phyloP scores from a whole-genome alignment of 1,140 invertebrate species.

The Magallana gigas region DNA sequence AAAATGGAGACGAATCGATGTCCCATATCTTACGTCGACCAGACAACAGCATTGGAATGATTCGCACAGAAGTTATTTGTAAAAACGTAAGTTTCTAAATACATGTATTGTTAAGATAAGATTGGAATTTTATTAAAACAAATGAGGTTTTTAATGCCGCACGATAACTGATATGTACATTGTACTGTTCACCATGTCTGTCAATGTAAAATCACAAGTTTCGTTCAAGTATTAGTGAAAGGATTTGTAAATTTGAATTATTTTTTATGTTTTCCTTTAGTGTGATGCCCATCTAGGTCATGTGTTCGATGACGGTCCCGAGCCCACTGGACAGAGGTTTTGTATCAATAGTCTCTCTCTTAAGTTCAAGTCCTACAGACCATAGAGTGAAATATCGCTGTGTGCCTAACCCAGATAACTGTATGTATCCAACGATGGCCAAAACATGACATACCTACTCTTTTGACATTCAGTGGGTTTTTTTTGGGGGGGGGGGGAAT shows the following conservation, averaged over 20 bases:
- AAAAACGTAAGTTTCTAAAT: conserved; percentile 54
- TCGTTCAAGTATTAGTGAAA: no score
- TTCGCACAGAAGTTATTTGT: conserved; percentile 58
- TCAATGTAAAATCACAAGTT: no score
- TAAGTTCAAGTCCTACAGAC: conserved; percentile 80
- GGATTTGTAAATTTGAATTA: neutral
- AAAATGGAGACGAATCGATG: conserved; percentile 27
- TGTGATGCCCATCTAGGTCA: conserved; percentile 97
- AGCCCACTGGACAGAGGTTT: conserved; percentile 94
- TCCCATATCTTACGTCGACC: conserved; percentile 45
- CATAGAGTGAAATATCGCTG: conserved; percentile 66
- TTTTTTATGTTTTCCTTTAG: conserved; percentile 72
- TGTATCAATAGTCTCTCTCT: conserved; percentile 83
- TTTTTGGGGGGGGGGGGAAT: neutral
- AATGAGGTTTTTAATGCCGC: no score
- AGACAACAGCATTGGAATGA: conserved; percentile 56
- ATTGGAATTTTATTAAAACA: no score
- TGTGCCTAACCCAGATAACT: no score
- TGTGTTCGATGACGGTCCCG: conserved; percentile 97
- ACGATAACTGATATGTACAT: no score
- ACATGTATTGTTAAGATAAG: neutral
- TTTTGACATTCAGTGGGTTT: neutral
- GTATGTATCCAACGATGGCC: no score
- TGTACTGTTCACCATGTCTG: no score
- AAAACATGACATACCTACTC: no score